Base-by-base conservation (phyloP, 2,888 invertebrate genomes). In the Hydrotaea cyrtoneurina region DNA sequence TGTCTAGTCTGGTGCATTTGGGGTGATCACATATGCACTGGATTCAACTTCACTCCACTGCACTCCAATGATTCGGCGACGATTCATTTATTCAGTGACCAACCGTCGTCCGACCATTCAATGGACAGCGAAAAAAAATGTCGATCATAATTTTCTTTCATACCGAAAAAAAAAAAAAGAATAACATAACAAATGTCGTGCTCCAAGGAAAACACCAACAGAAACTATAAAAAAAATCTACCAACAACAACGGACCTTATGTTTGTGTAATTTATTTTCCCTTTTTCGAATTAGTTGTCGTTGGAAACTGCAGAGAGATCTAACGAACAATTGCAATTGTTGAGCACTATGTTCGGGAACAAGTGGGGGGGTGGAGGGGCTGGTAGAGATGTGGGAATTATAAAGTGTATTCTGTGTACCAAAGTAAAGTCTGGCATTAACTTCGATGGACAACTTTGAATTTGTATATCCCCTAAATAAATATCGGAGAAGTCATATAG, bases 91-190 rank as follows among this genome's bases (percentile, higher is more conserved):
- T 50, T 23, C 26, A 62, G 39, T 39, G 59, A 46, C 23, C 36
- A 78, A 50, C 36, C 43, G 13, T 10, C 43, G 17, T 10, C 72
- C 31, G 31, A 31, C 2, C 31, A 31, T 31, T 31, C 39, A 39
- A 3, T 31, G 26, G 31, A 31, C 17, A 31, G 31, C 31, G 17
- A 13, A n/a, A 13, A 59, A 43, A 71, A 74, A 57, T 17, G 53
- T 82, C 31, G 59, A 69, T 75, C 73, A 64, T 62, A 78, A 72
- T 69, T 74, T 78, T 74, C 78, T 69, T 50, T 36, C 36, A 50
- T 64, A 43, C 76, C 13, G 13, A 15, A 50, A n/a, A 2, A 50
- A 50, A 50, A 15, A 50, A n/a, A 15, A 50, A 77, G 72, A 73
- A 73, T 66, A 15, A n/a, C 21, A 31, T n/a, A n/a, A 62, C 13